Conservation (phyloP, 2,888 invertebrate species). For the Imbricaverruca yamaguchii region DNA sequence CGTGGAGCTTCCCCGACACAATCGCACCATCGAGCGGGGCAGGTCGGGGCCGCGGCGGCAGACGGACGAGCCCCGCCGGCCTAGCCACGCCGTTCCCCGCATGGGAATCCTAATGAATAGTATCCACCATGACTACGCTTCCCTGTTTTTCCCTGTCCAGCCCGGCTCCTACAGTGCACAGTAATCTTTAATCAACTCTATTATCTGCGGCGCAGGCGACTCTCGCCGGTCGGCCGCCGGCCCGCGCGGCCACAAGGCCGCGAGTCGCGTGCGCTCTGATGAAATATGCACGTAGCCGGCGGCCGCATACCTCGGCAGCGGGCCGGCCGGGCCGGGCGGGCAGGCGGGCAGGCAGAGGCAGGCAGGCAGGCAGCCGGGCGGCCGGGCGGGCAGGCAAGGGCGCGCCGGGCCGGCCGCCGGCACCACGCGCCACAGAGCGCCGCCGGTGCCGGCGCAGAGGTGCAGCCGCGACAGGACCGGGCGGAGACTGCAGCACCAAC, state of each 20-base stretch:
- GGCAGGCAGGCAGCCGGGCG: not conserved
- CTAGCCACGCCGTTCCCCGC: not conserved
- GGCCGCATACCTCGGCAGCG: slow-evolving; percentile 1
- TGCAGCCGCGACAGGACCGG: not conserved
- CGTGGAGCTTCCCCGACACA: not conserved
- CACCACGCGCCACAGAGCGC: not conserved
- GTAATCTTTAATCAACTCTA: slow-evolving; percentile 22
- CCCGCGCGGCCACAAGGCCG: not conserved
- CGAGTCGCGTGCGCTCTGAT: slow-evolving; percentile 15
- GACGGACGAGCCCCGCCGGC: not conserved
- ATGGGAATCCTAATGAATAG: slow-evolving; percentile 10
- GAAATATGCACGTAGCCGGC: slow-evolving; percentile 18
- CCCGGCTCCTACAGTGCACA: slow-evolving; percentile 12
- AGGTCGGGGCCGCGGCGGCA: not conserved
- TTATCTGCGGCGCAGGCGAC: slow-evolving; percentile 17
- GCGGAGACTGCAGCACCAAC: not conserved
- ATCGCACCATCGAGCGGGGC: not conserved
- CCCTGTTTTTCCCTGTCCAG: slow-evolving; percentile 1
- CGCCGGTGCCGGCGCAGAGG: not conserved
- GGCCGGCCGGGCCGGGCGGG: not conserved
- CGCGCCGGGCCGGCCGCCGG: not conserved
- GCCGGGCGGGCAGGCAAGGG: not conserved
- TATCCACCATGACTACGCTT: not conserved
- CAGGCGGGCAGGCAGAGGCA: not conserved
- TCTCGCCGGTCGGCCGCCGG: not conserved